These are phyloP conservation scores for Hydropsyche betteni DNA, from an alignment of 2,888 invertebrate species.

Conservation along the genomic window DNA sequence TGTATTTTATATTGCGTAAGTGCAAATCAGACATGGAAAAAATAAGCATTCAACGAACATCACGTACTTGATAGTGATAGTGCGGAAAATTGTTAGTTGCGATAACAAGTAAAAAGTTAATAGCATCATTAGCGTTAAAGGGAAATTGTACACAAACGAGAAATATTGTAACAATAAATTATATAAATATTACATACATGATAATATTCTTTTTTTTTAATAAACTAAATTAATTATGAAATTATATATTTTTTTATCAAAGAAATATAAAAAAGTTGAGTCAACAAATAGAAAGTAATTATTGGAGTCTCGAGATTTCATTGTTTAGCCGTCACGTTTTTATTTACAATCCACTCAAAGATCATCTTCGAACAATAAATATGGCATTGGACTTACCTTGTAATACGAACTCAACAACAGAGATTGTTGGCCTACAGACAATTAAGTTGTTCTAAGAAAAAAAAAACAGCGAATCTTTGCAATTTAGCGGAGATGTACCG, in stretches of 20 bases:
- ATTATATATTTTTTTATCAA: background rate
- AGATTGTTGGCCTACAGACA: background rate
- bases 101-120: slow-evolving; percentile 14
- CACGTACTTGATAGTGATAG: slow-evolving; percentile 4
- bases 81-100: slow-evolving; percentile 1
- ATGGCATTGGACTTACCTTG: slow-evolving; percentile 23
- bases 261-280: background rate
- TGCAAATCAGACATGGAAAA: too few species aligned
- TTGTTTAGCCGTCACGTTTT: background rate
- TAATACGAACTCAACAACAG: slow-evolving; percentile 7
- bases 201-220: too few species aligned
- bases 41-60: background rate
- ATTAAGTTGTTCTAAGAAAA: background rate
- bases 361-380: slow-evolving; percentile 21
- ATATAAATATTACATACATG: background rate
- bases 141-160: background rate
- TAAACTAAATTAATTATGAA: too few species aligned
- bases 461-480: slow-evolving; percentile 5
- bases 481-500: background rate
- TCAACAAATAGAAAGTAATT: background rate
- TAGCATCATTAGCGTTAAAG: background rate
- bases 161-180: background rate
- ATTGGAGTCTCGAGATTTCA: background rate
- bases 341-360: background rate
- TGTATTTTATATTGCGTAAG: too few species aligned